Conservation (phyloP, 2,113 vertebrate genomes). For the Caretta caretta region DNA sequence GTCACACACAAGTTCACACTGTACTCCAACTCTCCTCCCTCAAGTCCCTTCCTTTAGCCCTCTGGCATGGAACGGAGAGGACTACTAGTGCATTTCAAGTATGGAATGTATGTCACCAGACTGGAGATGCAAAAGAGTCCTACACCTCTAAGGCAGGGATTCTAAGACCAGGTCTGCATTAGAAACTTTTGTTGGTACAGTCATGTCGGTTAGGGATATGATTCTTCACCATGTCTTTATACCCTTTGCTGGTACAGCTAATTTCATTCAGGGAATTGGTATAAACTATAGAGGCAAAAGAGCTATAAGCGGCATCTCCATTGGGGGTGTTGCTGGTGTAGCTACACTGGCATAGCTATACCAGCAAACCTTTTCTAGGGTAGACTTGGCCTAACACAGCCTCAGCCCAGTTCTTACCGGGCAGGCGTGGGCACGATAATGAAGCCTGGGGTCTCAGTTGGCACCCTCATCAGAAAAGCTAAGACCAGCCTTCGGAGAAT, state of each 20-base stretch:
- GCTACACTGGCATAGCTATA: not conserved
- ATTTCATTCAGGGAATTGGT: not conserved
- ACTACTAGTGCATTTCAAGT: not conserved
- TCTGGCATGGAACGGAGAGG: not conserved
- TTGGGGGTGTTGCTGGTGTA: not conserved
- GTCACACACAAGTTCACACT: conserved; percentile 22
- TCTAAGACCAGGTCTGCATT: not conserved
- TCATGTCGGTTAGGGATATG: not conserved
- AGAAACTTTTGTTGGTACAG: not conserved
- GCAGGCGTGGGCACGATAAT: not conserved
- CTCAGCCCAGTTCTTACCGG: not conserved
- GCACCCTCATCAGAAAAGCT: not conserved
- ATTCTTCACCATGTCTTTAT: not conserved
- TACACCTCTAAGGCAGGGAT: not conserved
- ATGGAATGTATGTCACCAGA: not conserved
- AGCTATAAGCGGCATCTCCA: not conserved
- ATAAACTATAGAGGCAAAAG: not conserved
- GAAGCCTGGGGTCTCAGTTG: not conserved
- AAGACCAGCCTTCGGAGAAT: not conserved
- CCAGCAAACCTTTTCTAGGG: not conserved
- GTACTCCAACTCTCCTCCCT: not conserved
- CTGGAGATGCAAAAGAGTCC: not conserved
- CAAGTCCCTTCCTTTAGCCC: not conserved
- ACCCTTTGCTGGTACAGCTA: not conserved
- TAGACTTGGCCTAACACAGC: not conserved